phyloP scores from a whole-genome alignment of 2,888 invertebrate species.

The Blera fallax region DNA sequence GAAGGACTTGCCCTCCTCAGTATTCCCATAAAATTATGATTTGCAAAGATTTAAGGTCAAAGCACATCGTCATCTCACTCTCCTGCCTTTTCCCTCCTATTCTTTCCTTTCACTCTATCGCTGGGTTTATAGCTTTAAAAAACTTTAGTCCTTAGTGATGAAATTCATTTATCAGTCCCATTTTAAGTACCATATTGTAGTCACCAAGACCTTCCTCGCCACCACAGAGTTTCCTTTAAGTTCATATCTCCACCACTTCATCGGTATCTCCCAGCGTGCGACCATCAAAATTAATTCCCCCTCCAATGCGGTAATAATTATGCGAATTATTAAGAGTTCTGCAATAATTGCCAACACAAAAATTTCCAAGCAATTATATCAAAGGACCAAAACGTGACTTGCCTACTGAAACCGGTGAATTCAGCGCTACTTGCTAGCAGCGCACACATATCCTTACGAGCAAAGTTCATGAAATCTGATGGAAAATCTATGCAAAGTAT shows the following conservation, averaged over 20 bases:
- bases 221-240: too few species aligned
- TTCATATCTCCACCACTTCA: neutral
- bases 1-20: too few species aligned
- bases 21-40: too few species aligned
- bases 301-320: conserved; percentile 28
- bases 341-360: conserved; percentile 33
- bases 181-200: too few species aligned
- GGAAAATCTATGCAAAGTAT: conserved; percentile 45
- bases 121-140: too few species aligned
- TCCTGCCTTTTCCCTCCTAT: too few species aligned
- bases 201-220: too few species aligned
- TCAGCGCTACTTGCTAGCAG: neutral
- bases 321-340: conserved; percentile 40
- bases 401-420: neutral
- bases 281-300: conserved; percentile 12
- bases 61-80: too few species aligned
- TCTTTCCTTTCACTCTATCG: too few species aligned
- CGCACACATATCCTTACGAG: neutral
- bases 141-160: too few species aligned
- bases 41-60: too few species aligned
- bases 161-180: too few species aligned
- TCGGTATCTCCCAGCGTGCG: neutral
- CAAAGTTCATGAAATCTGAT: conserved; percentile 28
- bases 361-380: conserved; percentile 39
- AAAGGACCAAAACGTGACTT: conserved; percentile 44